Evolutionary conservation across 2,113 vertebrate species (phyloP).

Genomic region (Oryzias curvinotus): DNA sequence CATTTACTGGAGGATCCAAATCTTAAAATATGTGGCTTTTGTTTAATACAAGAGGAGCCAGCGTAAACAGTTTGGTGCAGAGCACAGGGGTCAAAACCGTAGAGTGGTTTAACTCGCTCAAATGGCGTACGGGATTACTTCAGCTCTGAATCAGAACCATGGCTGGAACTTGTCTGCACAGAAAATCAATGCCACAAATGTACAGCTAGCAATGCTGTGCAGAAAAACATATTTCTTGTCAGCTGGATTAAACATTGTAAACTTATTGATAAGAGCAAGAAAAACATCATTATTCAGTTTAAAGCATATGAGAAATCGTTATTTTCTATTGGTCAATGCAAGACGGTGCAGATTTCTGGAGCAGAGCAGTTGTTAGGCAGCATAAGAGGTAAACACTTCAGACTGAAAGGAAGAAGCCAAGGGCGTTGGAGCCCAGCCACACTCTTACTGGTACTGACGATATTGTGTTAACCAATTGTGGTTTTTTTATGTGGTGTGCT

Average conservation of each 20-base stretch:
- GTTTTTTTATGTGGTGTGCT: conserved; percentile 31
- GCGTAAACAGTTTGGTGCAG: conserved; percentile 57
- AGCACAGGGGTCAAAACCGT: conserved; percentile 63
- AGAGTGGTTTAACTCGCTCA: conserved; percentile 62
- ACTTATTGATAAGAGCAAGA: too few species aligned
- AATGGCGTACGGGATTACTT: conserved; percentile 59
- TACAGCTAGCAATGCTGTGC: not conserved
- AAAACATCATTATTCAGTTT: too few species aligned
- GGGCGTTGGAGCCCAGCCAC: conserved; percentile 37
- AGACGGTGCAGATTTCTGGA: not conserved
- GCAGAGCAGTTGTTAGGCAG: conserved; percentile 17
- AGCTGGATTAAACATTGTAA: too few species aligned
- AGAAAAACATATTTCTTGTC: not conserved
- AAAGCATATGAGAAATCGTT: not conserved
- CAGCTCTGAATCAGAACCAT: conserved; percentile 39
- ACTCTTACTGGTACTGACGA: conserved; percentile 36
- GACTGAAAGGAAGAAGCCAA: conserved; percentile 22
- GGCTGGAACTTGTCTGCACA: conserved; percentile 11
- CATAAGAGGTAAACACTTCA: conserved; percentile 31
- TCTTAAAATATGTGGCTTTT: conserved; percentile 70
- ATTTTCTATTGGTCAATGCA: conserved; percentile 32
- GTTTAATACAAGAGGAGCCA: conserved; percentile 61
- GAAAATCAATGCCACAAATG: conserved; percentile 9
- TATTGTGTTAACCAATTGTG: conserved; percentile 6
- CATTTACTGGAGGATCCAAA: conserved; percentile 53